Conservation (phyloP, 2,113 vertebrate genomes). For the Nyctereutes procyonoides region DNA sequence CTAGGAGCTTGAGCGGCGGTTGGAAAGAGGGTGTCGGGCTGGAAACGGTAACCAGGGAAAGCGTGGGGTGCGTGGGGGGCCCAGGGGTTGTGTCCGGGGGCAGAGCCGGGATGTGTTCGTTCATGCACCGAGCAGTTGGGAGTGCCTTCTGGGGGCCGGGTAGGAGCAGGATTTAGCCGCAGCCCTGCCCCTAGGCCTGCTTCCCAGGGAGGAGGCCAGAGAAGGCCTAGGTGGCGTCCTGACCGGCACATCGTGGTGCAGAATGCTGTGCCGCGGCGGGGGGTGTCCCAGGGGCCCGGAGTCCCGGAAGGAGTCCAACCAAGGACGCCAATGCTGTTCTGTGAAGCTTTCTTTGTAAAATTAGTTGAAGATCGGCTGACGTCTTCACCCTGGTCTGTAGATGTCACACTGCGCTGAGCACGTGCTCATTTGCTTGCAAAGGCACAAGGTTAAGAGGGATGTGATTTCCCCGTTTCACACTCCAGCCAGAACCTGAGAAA, state of each 20-base stretch:
- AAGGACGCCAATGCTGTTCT: background rate
- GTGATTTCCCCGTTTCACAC: constrained; percentile 22
- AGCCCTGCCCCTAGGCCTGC: background rate
- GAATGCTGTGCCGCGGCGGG: background rate
- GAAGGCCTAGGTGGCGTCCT: no score
- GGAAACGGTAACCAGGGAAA: background rate
- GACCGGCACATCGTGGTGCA: no score
- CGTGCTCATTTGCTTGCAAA: background rate
- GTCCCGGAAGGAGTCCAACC: background rate
- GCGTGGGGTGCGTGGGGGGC: fast-evolving
- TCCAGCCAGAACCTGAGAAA: constrained; percentile 84
- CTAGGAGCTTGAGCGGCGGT: background rate
- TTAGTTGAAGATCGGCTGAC: background rate
- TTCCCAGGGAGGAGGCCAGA: no score
- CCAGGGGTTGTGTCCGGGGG: no score
- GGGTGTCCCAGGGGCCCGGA: no score
- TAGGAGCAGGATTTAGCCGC: background rate
- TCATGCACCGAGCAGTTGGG: background rate
- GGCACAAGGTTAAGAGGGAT: background rate
- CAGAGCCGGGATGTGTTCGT: no score
- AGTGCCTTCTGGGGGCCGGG: background rate
- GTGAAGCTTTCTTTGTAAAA: background rate
- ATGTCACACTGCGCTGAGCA: background rate
- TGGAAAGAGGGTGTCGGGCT: background rate
- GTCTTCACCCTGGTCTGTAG: background rate